phyloP scores from a whole-genome alignment of 2,113 vertebrate species.

The Melanotaenia duboulayi region DNA sequence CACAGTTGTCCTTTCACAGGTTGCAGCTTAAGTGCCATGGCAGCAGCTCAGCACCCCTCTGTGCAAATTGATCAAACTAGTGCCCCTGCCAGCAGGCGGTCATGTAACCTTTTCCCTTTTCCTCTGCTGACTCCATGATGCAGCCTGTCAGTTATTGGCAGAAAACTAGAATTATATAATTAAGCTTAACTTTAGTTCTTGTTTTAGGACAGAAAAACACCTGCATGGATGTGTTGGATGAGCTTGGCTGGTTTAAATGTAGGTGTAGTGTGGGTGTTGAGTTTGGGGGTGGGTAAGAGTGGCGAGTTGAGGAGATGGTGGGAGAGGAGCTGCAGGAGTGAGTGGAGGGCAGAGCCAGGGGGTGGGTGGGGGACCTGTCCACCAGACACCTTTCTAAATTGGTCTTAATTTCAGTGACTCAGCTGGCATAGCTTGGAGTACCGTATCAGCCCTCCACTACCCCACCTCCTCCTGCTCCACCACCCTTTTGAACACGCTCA shows the following conservation, averaged over 20 bases:
- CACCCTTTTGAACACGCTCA: conserved; percentile 35
- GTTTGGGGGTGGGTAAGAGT: neutral
- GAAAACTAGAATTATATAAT: neutral
- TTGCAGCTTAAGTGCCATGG: neutral
- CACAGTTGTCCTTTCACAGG: conserved; percentile 8
- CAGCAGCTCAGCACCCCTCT: neutral
- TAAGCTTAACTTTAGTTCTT: neutral
- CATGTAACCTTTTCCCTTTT: neutral
- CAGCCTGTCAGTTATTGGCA: neutral
- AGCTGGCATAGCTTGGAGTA: conserved; percentile 81
- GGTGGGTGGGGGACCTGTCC: conserved; percentile 56
- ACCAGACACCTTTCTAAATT: conserved; percentile 85
- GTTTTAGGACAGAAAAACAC: neutral
- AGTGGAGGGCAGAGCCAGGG: conserved; percentile 39
- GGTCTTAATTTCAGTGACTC: conserved; percentile 86
- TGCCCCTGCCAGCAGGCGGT: neutral
- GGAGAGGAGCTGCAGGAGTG: conserved; percentile 40
- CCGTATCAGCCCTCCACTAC: conserved; percentile 69
- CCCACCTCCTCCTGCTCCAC: neutral
- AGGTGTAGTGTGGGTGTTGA: conserved; percentile 33
- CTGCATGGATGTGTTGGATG: conserved; percentile 7
- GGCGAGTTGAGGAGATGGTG: conserved; percentile 16
- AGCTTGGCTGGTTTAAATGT: conserved; percentile 13
- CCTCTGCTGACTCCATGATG: neutral
- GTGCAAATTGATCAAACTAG: conserved; percentile 35